phyloP scores from a whole-genome alignment of 2,113 vertebrate species.

The Erythrolamprus reginae region DNA sequence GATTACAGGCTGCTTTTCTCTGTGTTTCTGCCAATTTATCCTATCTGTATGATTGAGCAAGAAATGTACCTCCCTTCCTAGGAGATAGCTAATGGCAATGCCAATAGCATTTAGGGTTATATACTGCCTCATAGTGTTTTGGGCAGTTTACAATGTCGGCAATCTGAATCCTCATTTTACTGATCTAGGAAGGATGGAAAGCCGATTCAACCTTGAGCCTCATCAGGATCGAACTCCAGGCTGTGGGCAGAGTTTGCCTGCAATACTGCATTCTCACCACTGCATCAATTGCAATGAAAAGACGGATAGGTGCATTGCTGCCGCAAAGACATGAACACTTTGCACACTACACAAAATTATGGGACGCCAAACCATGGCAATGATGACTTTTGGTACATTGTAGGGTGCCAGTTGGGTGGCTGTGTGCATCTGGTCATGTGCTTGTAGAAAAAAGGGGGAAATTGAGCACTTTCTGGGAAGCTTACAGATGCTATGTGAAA shows the following conservation, averaged over 20 bases:
- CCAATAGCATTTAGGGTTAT: background rate
- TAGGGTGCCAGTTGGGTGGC: background rate
- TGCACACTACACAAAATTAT: background rate
- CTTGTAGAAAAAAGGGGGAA: background rate
- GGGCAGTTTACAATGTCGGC: too few species aligned
- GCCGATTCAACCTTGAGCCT: too few species aligned
- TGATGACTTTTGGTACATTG: background rate
- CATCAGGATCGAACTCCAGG: background rate
- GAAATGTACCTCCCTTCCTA: background rate
- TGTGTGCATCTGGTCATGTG: background rate
- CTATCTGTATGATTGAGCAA: background rate
- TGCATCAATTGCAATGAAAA: background rate
- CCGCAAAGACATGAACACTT: background rate
- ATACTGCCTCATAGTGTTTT: too few species aligned
- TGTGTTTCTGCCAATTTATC: background rate
- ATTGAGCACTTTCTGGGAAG: background rate
- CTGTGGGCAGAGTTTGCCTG: background rate
- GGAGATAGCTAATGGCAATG: background rate
- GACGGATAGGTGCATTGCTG: too few species aligned
- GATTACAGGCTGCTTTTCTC: background rate
- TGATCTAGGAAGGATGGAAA: too few species aligned
- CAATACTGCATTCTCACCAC: background rate
- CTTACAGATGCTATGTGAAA: background rate
- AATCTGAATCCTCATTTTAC: too few species aligned
- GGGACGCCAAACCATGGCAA: background rate